A percentile compares a stretch with the other conserved stretches of the same genome.
phyloP scores from a whole-genome alignment of 2,797 vertebrate genomes.

The Halcyon smyrnensis region DNA sequence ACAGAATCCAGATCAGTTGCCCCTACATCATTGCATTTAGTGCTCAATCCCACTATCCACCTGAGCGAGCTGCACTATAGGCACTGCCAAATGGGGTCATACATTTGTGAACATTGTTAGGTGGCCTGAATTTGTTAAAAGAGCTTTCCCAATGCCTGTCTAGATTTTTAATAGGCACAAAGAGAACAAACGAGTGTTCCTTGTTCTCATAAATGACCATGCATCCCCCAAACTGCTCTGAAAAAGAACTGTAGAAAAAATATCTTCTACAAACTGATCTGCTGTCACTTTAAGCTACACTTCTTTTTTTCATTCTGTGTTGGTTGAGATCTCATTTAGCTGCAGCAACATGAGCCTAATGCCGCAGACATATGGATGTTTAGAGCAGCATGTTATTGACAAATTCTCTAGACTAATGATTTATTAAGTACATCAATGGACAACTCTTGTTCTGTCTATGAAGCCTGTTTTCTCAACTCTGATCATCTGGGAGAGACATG shows the following conservation, averaged over 20 bases:
- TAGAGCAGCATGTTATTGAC: conserved; percentile 75
- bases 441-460: conserved; percentile 68
- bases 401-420: conserved; percentile 75
- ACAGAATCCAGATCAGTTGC: not conserved
- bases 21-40: not conserved
- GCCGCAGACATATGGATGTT: conserved; percentile 57
- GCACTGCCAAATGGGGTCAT: not conserved
- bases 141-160: not conserved
- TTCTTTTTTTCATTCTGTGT: conserved; percentile 8
- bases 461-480: conserved; percentile 66
- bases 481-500: conserved; percentile 65
- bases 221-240: conserved; percentile 37
- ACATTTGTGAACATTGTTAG: not conserved
- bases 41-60: not conserved
- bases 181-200: not conserved
- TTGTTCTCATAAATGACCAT: not conserved
- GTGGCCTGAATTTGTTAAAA: not conserved
- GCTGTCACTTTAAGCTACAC: conserved; percentile 38
- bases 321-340: conserved; percentile 67
- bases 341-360: conserved; percentile 60
- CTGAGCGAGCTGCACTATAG: not conserved
- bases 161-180: not conserved
- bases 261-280: conserved; percentile 49
- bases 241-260: conserved; percentile 39
- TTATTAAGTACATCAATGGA: conserved; percentile 75